Evolutionary conservation across 2,797 vertebrate genomes (phyloP), one percentile per base, ranked within the genome.

Genomic region (Cygnus olor): DNA sequence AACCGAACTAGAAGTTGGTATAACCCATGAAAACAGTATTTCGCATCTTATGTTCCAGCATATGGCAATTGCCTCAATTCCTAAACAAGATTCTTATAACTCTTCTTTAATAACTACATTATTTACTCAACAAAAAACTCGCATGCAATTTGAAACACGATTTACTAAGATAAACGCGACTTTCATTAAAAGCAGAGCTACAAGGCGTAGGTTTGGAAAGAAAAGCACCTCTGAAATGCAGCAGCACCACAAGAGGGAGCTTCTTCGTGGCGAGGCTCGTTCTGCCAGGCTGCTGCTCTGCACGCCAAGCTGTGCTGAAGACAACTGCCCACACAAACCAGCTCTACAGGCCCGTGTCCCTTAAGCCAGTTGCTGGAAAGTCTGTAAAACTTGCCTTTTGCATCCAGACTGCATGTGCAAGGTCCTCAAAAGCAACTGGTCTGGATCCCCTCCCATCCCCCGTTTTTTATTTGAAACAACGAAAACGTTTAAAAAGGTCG

Each of bases 231-330:
- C 10, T 70, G 85, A 27, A 74, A 80, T 2, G 70, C 53, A 68
- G 88, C 49, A 44, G 85, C 38, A 88, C 93, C 95, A 70, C 90
- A 7, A 95, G 93, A 91, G 94, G 95, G 94, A 95, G 96, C 86
- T 36, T 56, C 5, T 30, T 20, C 8, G 10, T 11, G 60, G 49
- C 80, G 27, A 38, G 36, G 69, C 15, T 58, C 24, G 12, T 42
- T 19, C 28, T 32, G 79, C 77, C 72, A 51, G 89, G 72, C 57
- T 63, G 74, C 84, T 63, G 74, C 65, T 36, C 28, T 0, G 2
- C 70, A 34, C 0, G 49, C 49, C 49, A 9, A 89, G 86, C 80
- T 74, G 30, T 25, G 40, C 80, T 11, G 45, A 66, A 71, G 42
- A 74, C 44, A 45, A 9, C 36, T 65, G 28, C 28, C 17, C 32